These are phyloP conservation scores for Andrena bucephala DNA, from an alignment of 2,888 invertebrate genomes.

Conservation along the genomic window DNA sequence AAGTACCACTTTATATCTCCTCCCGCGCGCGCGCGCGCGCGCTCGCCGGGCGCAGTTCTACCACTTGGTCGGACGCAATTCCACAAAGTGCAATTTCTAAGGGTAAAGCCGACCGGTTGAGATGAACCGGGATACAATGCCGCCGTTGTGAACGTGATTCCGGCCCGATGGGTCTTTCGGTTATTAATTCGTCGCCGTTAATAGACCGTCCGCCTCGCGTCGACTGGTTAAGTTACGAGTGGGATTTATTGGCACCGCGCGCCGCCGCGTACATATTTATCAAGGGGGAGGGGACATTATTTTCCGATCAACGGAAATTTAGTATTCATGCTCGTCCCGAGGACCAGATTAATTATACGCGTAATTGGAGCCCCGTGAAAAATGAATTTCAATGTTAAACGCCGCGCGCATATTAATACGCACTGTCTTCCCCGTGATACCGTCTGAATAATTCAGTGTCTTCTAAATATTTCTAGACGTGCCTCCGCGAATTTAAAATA, in stretches of 20 bases:
- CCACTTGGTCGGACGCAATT: conserved; percentile 68
- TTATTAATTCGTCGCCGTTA: conserved; percentile 62
- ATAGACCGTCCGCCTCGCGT: conserved; percentile 30
- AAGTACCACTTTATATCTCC: conserved; percentile 75
- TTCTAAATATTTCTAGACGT: conserved; percentile 47
- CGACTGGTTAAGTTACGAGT: conserved; percentile 1
- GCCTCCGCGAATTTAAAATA: conserved; percentile 29
- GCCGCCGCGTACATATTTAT: conserved; percentile 32
- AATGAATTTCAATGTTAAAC: conserved; percentile 58
- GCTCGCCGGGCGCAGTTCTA: conserved; percentile 54
- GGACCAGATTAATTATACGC: conserved; percentile 49
- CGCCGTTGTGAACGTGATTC: conserved; percentile 54
- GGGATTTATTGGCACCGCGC: conserved; percentile 22
- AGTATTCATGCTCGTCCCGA: conserved; percentile 29
- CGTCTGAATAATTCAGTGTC: conserved; percentile 53
- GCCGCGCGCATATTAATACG: conserved; percentile 51
- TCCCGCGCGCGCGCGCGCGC: conserved; percentile 51
- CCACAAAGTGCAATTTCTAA: conserved; percentile 66
- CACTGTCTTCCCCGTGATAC: conserved; percentile 1
- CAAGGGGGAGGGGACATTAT: conserved; percentile 23
- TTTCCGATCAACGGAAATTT: conserved; percentile 41
- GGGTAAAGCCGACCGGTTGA: conserved; percentile 58
- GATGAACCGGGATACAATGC: conserved; percentile 56
- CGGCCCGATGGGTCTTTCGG: conserved; percentile 8
- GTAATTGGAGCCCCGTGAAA: conserved; percentile 52